A percentile compares a stretch with the other conserved stretches of the same genome.
phyloP scores from a whole-genome alignment of 1,140 invertebrate species.

The Drosophila insularis region DNA sequence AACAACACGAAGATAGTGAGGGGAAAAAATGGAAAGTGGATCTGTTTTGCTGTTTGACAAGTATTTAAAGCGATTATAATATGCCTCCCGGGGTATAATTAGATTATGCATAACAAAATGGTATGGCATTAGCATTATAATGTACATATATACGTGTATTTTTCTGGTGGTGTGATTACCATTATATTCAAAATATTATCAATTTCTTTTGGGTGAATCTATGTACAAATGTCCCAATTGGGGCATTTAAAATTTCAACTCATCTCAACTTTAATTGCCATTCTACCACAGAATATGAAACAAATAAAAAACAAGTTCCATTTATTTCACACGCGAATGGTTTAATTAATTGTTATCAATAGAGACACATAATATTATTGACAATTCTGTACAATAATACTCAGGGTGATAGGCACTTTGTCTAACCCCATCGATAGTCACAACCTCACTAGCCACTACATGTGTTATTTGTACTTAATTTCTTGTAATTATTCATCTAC shows the following conservation, averaged over 20 bases:
- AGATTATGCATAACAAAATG: conserved; percentile 12
- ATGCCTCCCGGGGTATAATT: conserved; percentile 23
- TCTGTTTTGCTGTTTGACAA: conserved; percentile 8
- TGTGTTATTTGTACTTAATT: conserved; percentile 59
- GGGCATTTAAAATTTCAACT: too few relatives aligned
- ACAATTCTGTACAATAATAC: conserved; percentile 17
- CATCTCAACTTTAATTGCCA: background rate
- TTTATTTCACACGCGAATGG: conserved; percentile 54
- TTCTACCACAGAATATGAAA: background rate
- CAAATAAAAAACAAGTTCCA: conserved; percentile 19
- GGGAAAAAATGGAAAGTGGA: conserved; percentile 12
- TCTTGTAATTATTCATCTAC: conserved; percentile 71
- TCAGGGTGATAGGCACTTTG: conserved; percentile 32
- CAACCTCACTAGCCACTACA: conserved; percentile 16
- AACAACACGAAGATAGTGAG: conserved; percentile 16
- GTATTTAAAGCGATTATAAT: conserved; percentile 7
- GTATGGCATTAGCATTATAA: background rate
- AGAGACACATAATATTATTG: conserved; percentile 43
- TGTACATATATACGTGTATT: conserved; percentile 8
- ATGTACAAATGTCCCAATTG: too few relatives aligned
- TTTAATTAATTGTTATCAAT: conserved; percentile 59
- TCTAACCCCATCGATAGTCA: conserved; percentile 17
- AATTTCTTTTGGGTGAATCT: background rate
- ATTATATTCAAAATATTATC: conserved; percentile 17
- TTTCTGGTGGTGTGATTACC: conserved; percentile 10